phyloP scores from a whole-genome alignment of 2,797 vertebrate genomes.

The Mormyrus hasselquistii region DNA sequence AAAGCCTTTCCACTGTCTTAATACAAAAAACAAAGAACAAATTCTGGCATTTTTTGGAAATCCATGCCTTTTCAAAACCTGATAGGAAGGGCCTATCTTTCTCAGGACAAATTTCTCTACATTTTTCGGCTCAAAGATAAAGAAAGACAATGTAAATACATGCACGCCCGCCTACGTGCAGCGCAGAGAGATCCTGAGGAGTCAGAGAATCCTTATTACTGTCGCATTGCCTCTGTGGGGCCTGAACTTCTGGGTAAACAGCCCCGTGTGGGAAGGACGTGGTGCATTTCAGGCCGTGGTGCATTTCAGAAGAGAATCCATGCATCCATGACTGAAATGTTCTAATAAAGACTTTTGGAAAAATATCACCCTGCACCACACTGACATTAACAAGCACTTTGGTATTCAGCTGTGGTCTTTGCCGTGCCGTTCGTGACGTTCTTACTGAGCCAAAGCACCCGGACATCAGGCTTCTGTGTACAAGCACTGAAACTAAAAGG shows the following conservation, averaged over 20 bases:
- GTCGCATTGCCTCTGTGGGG: not conserved
- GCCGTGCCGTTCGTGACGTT: not conserved
- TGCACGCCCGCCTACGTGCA: not conserved
- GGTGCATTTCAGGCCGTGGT: too few relatives aligned
- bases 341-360: not conserved
- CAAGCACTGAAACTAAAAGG: not conserved
- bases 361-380: not conserved
- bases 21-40: not conserved
- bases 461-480: not conserved
- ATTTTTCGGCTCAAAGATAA: not conserved
- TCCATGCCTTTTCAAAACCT: not conserved
- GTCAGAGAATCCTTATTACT: not conserved
- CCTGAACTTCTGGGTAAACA: not conserved
- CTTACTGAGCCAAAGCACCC: not conserved
- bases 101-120: not conserved
- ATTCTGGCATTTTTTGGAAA: not conserved
- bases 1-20: not conserved
- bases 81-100: not conserved
- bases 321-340: slow-evolving; percentile 1
- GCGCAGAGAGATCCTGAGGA: not conserved
- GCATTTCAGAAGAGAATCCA: not conserved
- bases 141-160: not conserved
- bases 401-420: not conserved
- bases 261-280: not conserved
- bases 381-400: not conserved